Evolutionary conservation across 2,113 vertebrate species (phyloP).

Genomic region (Corythornis cristatus): DNA sequence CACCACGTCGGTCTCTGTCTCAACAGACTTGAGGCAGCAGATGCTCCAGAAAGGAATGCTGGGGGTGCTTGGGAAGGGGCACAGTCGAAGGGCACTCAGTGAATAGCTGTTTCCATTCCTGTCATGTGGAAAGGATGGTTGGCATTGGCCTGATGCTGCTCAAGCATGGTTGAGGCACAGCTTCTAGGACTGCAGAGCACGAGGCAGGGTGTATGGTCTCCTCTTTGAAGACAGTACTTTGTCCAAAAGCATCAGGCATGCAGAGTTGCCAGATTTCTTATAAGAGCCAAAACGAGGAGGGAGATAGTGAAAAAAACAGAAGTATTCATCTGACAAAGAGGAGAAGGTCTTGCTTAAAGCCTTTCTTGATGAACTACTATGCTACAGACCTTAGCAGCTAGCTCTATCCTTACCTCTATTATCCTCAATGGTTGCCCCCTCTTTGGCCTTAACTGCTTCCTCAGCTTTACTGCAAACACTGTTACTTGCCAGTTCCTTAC

Average conservation of each 20-base stretch:
- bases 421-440: neutral
- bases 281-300: neutral
- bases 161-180: neutral
- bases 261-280: neutral
- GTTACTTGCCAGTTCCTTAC: neutral
- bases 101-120: neutral
- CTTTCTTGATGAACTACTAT: neutral
- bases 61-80: neutral
- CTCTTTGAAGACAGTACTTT: neutral
- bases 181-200: neutral
- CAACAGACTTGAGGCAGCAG: neutral
- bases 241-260: neutral
- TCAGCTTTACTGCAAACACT: neutral
- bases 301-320: neutral
- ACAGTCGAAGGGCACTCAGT: neutral
- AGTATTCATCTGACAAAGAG: neutral
- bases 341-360: neutral
- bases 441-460: neutral
- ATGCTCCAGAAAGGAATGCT: neutral
- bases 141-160: neutral
- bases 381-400: neutral
- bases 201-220: accelerated
- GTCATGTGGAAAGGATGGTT: neutral
- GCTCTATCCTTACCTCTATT: neutral
- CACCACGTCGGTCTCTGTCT: neutral